Evolutionary conservation across 2,888 invertebrate genomes (phyloP), one percentile per base, ranked within the genome.

Genomic region (Junonia oenone): DNA sequence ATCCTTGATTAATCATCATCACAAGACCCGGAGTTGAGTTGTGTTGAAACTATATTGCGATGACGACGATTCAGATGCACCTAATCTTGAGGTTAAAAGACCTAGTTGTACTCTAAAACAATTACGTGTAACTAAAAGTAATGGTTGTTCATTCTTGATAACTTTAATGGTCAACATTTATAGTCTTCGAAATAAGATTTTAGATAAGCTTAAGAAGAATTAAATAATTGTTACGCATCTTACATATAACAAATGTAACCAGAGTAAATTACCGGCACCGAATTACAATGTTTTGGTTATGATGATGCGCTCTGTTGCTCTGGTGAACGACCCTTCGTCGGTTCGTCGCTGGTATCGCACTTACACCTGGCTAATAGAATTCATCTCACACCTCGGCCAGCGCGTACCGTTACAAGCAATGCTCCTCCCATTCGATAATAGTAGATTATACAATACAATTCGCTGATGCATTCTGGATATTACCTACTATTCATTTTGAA

Each of bases 371-470:
- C 68, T 83, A 80, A 81, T 83, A 73, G 76, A 77, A 84, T 85
- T 82, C 84, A 80, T 82, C 78, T 83, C 84, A 81, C 83, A 83
- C 72, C 61, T 55, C 51, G 67, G 67, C 63, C 70, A 68, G 72
- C 73, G 68, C 63, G 75, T 72, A 71, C 83, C 82, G 84, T 84
- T 83, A 83, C 78, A 82, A 76, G 81, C 81, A 80, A 80, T 82
- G 84, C 83, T 77, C 82, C 70, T 59, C 67, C 71, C 62, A 65
- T 71, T 68, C 75, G 74, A 77, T 79, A 73, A 76, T 73, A 73
- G 65, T 68, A 65, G 68, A 80, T 76, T 73, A 72, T 60, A 73
- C 81, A 81, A 72, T 75, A 67, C 76, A 81, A 78, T 70, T 61
- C 31, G 38, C 50, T 48, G 49, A 49, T 52, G 48, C 55, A 54